Evolutionary conservation across 2,888 invertebrate species (phyloP), one percentile per base, ranked within the genome.

Genomic region (Eueremaeus valkanovi): DNA sequence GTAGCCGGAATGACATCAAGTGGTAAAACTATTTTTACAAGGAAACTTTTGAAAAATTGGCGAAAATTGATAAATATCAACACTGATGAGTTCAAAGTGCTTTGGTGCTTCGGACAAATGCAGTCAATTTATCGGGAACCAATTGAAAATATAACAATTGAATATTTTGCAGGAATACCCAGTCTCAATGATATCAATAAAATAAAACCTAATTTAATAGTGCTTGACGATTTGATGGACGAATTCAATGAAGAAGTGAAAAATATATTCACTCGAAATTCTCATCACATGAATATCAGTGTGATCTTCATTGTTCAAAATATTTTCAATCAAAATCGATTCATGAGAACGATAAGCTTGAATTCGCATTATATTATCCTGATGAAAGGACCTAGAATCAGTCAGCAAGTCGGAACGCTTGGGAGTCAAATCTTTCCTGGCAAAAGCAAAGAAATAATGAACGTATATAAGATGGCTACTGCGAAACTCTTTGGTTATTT

Each of bases 401-500:
- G n/a, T n/a, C n/a, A n/a, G n/a, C n/a, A n/a, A n/a, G n/a, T n/a
- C n/a, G n/a, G n/a, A n/a, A n/a, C n/a, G n/a, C n/a, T n/a, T n/a
- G n/a, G n/a, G n/a, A n/a, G n/a, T n/a, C n/a, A n/a, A n/a, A n/a
- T n/a, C n/a, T n/a, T n/a, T n/a, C n/a, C n/a, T n/a, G n/a, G n/a
- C n/a, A n/a, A n/a, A n/a, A n/a, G n/a, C n/a, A n/a, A n/a, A n/a
- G n/a, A n/a, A n/a, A n/a, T n/a, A n/a, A n/a, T n/a, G n/a, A n/a
- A n/a, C n/a, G n/a, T n/a, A n/a, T n/a, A n/a, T n/a, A n/a, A n/a
- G n/a, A n/a, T n/a, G n/a, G n/a, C n/a, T n/a, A n/a, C n/a, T n/a
- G n/a, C n/a, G n/a, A n/a, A n/a, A n/a, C n/a, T 16, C 1, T 24
- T 24, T 33, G 40, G 55, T 13, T 76, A 76, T 72, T 72, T 76